phyloP scores from a whole-genome alignment of 2,113 vertebrate genomes.

The Corythoichthys intestinalis region DNA sequence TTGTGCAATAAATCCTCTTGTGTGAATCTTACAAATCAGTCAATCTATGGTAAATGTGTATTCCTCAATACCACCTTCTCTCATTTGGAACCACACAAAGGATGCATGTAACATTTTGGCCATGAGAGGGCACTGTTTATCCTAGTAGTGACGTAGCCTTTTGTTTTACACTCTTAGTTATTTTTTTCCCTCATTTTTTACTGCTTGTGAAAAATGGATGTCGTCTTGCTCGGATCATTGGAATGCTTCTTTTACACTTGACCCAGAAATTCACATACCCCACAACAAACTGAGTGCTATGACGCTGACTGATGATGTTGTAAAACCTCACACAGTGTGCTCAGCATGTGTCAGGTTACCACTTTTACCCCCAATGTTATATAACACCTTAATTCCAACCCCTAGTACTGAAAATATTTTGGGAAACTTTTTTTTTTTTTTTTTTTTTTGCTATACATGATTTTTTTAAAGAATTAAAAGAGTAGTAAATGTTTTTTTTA shows the following conservation, averaged over 20 bases:
- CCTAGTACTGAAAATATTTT: neutral
- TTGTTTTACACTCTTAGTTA: neutral
- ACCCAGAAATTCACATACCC: slow-evolving; percentile 40
- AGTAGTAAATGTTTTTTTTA: neutral
- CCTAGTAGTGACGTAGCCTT: slow-evolving; percentile 22
- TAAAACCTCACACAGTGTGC: slow-evolving; percentile 1
- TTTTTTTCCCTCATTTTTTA: slow-evolving; percentile 43
- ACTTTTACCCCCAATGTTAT: neutral
- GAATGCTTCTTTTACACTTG: slow-evolving; percentile 41
- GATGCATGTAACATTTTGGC: neutral
- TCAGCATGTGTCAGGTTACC: neutral
- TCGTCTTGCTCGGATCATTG: slow-evolving; percentile 42
- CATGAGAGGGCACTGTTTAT: slow-evolving; percentile 58
- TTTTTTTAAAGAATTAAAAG: neutral
- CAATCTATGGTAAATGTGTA: neutral
- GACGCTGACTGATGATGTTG: slow-evolving; percentile 8
- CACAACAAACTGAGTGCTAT: slow-evolving; percentile 26
- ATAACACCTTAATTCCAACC: neutral
- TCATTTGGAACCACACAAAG: neutral
- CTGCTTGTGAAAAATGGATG: slow-evolving; percentile 49
- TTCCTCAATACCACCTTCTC: neutral
- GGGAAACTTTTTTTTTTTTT: neutral
- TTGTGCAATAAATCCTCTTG: too few relatives aligned
- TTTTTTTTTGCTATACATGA: too few relatives aligned
- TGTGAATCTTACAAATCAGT: neutral